Conservation (phyloP, 2,888 invertebrate species). For the Thecophora atra region DNA sequence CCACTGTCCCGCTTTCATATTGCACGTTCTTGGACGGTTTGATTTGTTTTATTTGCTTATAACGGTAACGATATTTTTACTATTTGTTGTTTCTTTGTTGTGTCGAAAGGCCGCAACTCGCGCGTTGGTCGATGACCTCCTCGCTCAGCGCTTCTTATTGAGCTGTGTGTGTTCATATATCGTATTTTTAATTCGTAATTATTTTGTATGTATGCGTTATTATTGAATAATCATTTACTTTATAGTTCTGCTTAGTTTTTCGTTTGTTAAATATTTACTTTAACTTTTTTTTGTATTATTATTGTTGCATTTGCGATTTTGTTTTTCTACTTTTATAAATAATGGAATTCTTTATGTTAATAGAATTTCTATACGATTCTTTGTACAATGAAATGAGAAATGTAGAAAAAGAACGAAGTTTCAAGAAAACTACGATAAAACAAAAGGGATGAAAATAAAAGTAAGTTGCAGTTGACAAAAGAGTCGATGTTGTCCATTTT, state of each 20-base stretch:
- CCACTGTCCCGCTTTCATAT: slow-evolving; percentile 5
- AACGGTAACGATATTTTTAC: slow-evolving; percentile 35
- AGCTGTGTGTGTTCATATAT: slow-evolving; percentile 54
- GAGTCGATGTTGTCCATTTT: background rate
- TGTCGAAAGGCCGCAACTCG: background rate
- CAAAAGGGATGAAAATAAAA: slow-evolving; percentile 20
- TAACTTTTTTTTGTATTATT: slow-evolving; percentile 30
- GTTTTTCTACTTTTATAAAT: slow-evolving; percentile 16
- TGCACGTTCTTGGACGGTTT: background rate
- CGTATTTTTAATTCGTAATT: slow-evolving; percentile 51
- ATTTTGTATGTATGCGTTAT: slow-evolving; percentile 57
- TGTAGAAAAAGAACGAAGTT: slow-evolving; percentile 19
- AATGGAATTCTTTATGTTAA: slow-evolving; percentile 20
- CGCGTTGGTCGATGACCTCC: background rate
- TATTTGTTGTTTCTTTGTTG: slow-evolving; percentile 36
- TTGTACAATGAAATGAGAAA: slow-evolving; percentile 7
- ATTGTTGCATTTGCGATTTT: slow-evolving; percentile 26
- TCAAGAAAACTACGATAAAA: slow-evolving; percentile 27
- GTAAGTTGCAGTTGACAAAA: background rate
- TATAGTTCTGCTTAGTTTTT: slow-evolving; percentile 17
- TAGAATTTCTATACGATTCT: slow-evolving; percentile 24
- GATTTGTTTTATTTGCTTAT: slow-evolving; percentile 5
- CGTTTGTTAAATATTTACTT: background rate
- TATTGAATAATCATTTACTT: too few relatives aligned
- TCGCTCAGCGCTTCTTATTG: slow-evolving; percentile 35